Evolutionary conservation across 2,888 invertebrate species (phyloP).

Genomic region (Hydriomena furcata): DNA sequence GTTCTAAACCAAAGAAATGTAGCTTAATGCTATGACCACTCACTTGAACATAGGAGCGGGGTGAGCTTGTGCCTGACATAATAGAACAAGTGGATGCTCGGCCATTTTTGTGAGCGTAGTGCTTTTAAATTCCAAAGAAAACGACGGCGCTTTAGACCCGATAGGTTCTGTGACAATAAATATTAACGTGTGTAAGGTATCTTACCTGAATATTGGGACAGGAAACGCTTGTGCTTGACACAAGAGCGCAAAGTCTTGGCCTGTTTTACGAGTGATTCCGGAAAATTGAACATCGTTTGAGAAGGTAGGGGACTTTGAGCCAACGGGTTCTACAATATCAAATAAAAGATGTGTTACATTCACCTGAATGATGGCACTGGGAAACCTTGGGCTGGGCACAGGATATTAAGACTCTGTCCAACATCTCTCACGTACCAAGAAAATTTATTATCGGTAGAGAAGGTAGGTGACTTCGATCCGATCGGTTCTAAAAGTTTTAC

Average conservation of each 20-base stretch:
- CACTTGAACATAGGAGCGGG: constrained; percentile 88
- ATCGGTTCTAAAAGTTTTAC: constrained; percentile 79
- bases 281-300: constrained; percentile 87
- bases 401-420: constrained; percentile 82
- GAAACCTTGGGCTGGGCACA: constrained; percentile 86
- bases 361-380: constrained; percentile 89
- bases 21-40: constrained; percentile 50
- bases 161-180: constrained; percentile 80
- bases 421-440: constrained; percentile 82
- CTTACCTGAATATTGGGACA: constrained; percentile 83
- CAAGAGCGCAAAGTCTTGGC: constrained; percentile 86
- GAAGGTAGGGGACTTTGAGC: constrained; percentile 88
- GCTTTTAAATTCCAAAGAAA: constrained; percentile 82
- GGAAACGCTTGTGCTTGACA: constrained; percentile 92
- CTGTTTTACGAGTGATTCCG: constrained; percentile 85
- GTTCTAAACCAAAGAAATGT: constrained; percentile 67
- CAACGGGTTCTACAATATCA: constrained; percentile 85
- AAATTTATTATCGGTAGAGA: constrained; percentile 84
- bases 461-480: constrained; percentile 84
- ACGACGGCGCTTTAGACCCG: constrained; percentile 84
- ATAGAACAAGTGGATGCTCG: constrained; percentile 82
- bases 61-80: constrained; percentile 88
- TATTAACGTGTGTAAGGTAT: constrained; percentile 14
- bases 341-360: constrained; percentile 55
- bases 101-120: constrained; percentile 82